These are phyloP conservation scores for Brachyrhaphis roseni DNA, from an alignment of 2,797 vertebrate genomes.

Conservation along the genomic window DNA sequence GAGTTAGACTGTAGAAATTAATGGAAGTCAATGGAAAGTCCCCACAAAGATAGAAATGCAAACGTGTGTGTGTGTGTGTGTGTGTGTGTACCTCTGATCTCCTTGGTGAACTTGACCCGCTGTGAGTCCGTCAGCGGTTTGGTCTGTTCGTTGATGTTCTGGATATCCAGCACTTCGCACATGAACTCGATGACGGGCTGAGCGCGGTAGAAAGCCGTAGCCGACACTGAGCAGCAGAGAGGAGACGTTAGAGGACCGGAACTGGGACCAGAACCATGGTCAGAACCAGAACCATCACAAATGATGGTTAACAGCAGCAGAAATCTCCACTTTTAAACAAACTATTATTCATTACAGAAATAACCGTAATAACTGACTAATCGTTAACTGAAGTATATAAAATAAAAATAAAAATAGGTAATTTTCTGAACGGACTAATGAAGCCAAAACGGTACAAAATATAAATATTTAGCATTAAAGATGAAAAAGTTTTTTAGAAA, in stretches of 20 bases:
- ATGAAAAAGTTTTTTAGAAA: no score
- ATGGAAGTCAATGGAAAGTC: no score
- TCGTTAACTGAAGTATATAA: no score
- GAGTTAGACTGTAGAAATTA: no score
- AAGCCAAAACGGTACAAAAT: no score
- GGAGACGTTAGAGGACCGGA: not conserved
- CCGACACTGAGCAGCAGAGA: constrained; percentile 85
- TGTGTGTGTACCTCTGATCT: constrained; percentile 90
- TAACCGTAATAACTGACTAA: no score
- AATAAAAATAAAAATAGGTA: no score
- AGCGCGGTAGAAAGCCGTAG: constrained; percentile 97
- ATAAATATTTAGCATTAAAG: no score
- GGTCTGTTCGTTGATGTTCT: constrained; percentile 98
- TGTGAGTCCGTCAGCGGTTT: constrained; percentile 98
- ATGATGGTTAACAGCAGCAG: not conserved
- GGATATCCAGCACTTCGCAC: constrained; percentile 98
- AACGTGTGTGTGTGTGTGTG: no score
- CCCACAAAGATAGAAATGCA: no score
- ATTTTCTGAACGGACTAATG: no score
- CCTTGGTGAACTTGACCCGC: constrained; percentile 99
- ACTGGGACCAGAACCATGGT: not conserved
- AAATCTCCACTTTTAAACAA: not conserved
- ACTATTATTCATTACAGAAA: no score
- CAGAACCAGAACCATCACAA: not conserved
- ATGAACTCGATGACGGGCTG: constrained; percentile 99